These are phyloP conservation scores for Tragulus kanchil DNA, from an alignment of 2,113 vertebrate species.

Conservation along the genomic window DNA sequence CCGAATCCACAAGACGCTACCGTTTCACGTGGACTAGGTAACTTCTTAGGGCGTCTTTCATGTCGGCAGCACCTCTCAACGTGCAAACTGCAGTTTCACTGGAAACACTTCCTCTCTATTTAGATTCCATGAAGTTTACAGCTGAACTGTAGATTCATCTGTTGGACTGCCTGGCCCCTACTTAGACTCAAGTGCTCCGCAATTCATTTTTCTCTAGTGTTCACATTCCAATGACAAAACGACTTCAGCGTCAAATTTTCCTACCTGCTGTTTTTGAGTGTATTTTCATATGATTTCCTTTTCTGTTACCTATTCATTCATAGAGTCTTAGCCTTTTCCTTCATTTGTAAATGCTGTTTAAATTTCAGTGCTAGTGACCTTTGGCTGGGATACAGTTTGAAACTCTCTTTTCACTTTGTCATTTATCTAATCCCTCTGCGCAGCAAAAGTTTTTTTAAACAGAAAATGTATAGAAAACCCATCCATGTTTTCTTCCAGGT, in stretches of 20 bases:
- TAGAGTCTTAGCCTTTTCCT: not conserved
- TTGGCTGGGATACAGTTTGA: not conserved
- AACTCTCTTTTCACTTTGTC: not conserved
- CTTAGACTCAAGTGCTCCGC: not conserved
- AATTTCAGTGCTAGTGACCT: not conserved
- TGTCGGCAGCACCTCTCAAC: not conserved
- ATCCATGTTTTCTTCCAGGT: not conserved
- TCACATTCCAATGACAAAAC: not conserved
- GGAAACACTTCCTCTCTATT: not conserved
- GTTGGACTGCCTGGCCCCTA: not conserved
- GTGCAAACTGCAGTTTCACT: not conserved
- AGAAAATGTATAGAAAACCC: not conserved
- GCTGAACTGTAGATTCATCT: not conserved
- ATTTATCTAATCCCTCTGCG: not conserved
- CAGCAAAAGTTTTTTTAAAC: not conserved
- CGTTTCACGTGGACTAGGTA: too few species aligned
- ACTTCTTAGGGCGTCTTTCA: not conserved
- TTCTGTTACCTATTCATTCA: not conserved
- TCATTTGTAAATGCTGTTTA: constrained; percentile 27
- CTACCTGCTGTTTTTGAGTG: constrained; percentile 1
- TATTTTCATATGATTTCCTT: constrained; percentile 17
- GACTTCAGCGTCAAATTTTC: not conserved
- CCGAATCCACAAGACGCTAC: not conserved
- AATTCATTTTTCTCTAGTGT: not conserved
- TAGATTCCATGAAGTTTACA: not conserved